Conservation (phyloP, 1,140 invertebrate species). For the Pseudomyrmex cubaensis region DNA sequence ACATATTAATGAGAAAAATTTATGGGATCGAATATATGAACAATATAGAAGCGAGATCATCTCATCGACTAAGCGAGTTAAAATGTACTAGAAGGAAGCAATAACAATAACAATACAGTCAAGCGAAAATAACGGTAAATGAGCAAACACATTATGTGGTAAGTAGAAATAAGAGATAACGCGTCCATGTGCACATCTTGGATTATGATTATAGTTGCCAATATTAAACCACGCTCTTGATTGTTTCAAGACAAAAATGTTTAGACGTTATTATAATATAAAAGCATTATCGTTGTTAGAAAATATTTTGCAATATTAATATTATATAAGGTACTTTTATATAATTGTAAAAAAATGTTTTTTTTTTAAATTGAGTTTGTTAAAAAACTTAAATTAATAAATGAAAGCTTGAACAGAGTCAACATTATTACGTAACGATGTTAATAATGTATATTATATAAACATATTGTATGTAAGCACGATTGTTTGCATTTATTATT, state of each 20-base stretch:
- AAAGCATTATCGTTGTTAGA: neutral
- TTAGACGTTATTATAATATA: neutral
- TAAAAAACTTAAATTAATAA: neutral
- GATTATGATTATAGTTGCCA: conserved; percentile 5
- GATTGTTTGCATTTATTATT: conserved; percentile 40
- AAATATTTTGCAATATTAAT: neutral
- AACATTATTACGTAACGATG: conserved; percentile 2
- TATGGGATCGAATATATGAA: neutral
- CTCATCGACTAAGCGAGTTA: neutral
- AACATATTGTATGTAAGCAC: conserved; percentile 16
- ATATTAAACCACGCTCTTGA: conserved; percentile 8
- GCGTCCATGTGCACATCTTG: neutral
- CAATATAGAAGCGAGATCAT: neutral
- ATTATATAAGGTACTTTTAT: neutral
- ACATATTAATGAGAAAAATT: neutral
- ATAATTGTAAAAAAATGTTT: neutral
- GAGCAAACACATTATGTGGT: conserved; percentile 24
- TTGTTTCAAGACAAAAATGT: neutral
- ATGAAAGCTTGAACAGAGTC: neutral
- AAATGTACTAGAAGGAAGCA: neutral
- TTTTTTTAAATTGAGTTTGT: neutral
- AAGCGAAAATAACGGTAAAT: conserved; percentile 36
- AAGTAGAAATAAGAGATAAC: conserved; percentile 34
- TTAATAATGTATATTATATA: neutral
- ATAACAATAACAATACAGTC: conserved; percentile 43